Evolutionary conservation across 92 coral and sea anemone species (phyloP).

Genomic region (Umimayanthus kanabou): DNA sequence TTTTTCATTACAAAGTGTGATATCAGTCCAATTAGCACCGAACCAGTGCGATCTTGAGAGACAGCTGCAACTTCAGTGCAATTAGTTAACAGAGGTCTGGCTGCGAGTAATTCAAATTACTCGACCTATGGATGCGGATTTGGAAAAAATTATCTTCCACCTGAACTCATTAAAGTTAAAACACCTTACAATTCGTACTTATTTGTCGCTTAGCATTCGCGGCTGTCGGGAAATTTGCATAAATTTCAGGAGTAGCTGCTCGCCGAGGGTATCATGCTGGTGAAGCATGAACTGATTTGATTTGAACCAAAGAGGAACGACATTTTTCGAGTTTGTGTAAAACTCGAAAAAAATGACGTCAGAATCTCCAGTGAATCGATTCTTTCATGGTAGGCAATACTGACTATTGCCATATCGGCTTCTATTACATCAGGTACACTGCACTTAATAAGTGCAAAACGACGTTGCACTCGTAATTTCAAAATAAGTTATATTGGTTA

Average conservation of each 20-base stretch:
- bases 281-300: background rate
- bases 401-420: background rate
- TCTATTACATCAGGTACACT: background rate
- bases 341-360: background rate
- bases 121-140: background rate
- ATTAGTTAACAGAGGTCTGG: background rate
- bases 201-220: background rate
- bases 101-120: constrained; percentile 35
- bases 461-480: background rate
- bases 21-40: background rate
- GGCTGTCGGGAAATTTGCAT: background rate
- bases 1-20: background rate
- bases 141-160: background rate
- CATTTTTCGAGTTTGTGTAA: background rate
- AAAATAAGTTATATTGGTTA: background rate
- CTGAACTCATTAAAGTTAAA: background rate
- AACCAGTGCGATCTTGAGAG: background rate
- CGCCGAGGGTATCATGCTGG: background rate
- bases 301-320: background rate
- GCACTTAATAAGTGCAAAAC: background rate
- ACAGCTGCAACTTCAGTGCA: background rate
- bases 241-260: background rate
- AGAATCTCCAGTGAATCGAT: background rate
- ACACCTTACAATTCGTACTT: background rate
- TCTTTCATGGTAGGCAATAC: too few species aligned